Percentiles rank a stretch among this genome's conserved stretches.
These are phyloP conservation scores for Clunio marinus DNA, from an alignment of 2,888 invertebrate genomes.

Conservation along the genomic window DNA sequence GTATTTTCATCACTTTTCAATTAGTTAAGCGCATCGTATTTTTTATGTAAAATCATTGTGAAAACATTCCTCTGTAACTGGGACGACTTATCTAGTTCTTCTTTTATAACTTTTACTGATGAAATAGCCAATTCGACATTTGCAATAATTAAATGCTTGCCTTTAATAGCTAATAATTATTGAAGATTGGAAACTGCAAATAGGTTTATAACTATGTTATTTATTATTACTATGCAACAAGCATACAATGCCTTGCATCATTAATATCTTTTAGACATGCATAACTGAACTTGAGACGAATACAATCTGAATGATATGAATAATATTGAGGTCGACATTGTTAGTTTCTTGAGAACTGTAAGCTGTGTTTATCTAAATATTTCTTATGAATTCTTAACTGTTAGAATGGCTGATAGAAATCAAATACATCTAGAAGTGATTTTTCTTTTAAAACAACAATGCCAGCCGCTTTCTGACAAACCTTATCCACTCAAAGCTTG, in stretches of 20 bases:
- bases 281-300: too few species aligned
- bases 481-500: too few species aligned
- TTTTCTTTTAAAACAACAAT: too few species aligned
- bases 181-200: constrained; percentile 31
- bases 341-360: too few species aligned
- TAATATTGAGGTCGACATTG: too few species aligned
- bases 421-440: too few species aligned
- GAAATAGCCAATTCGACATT: not conserved
- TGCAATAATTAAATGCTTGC: constrained; percentile 24
- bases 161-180: constrained; percentile 33
- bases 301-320: too few species aligned
- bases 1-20: not conserved
- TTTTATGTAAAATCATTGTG: constrained; percentile 2
- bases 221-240: not conserved
- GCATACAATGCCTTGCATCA: not conserved
- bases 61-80: not conserved
- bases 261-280: too few species aligned
- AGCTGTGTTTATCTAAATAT: too few species aligned
- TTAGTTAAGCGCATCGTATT: not conserved
- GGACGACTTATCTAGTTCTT: not conserved
- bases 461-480: too few species aligned
- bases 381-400: too few species aligned
- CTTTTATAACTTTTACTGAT: not conserved
- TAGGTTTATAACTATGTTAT: not conserved
- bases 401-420: too few species aligned